A percentile compares a stretch with the other conserved stretches of the same genome.
phyloP scores from a whole-genome alignment of 2,888 invertebrate genomes.

The Ophion ellenae region DNA sequence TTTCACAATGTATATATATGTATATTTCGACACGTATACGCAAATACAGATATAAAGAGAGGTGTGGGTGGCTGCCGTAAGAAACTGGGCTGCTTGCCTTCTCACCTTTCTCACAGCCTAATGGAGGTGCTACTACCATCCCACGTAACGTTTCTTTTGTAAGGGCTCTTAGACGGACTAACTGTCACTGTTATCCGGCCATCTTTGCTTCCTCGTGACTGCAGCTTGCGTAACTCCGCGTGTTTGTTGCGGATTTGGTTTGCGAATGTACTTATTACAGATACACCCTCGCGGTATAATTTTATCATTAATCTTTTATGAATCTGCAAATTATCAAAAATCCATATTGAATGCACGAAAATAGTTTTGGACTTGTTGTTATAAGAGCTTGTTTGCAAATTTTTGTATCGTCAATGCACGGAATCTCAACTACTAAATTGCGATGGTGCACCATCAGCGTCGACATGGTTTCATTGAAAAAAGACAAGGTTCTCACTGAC shows the following conservation, averaged over 20 bases:
- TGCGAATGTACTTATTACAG: not conserved
- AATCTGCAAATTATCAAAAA: not conserved
- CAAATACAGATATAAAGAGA: not conserved
- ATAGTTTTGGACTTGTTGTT: not conserved
- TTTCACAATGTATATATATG: not conserved
- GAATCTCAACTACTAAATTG: no score
- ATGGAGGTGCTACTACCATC: conserved; percentile 33
- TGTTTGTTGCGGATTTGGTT: not conserved
- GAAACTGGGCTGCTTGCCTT: conserved; percentile 47
- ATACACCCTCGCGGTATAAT: not conserved
- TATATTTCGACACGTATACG: not conserved
- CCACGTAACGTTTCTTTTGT: conserved; percentile 72
- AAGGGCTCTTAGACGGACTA: conserved; percentile 67
- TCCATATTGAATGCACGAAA: not conserved
- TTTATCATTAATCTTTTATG: not conserved
- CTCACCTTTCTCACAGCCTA: conserved; percentile 58
- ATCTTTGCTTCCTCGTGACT: conserved; percentile 27
- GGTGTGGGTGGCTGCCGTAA: conserved; percentile 34
- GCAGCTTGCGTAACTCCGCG: conserved; percentile 30
- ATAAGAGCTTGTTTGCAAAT: no score
- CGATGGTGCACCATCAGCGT: not conserved
- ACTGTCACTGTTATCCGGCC: conserved; percentile 43
- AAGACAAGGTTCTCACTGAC: no score
- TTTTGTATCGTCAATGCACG: no score
- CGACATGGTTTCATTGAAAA: no score